Evolutionary conservation across 2,113 vertebrate species (phyloP).

Genomic region (Mellivora capensis): DNA sequence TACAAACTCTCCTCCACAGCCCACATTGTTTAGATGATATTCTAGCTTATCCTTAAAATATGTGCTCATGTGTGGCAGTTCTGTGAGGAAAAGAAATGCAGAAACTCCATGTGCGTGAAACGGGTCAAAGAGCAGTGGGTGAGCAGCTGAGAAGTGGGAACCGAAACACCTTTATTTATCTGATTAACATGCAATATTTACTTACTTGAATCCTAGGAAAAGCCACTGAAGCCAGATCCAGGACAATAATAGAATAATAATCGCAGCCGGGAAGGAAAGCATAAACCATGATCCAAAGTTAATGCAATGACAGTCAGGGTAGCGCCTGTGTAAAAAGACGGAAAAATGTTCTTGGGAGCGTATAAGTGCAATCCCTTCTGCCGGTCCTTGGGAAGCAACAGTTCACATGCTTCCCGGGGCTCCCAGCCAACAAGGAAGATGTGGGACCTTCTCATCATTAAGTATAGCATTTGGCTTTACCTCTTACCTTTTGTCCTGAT

Average conservation of each 20-base stretch:
- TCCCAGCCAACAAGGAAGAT: background rate
- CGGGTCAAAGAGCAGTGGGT: no score
- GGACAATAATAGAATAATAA: conserved; percentile 86
- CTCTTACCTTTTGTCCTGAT: background rate
- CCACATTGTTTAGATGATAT: background rate
- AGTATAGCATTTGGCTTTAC: background rate
- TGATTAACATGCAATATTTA: conserved; percentile 32
- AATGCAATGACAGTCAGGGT: conserved; percentile 87
- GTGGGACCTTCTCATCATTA: background rate
- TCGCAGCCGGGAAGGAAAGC: conserved; percentile 87
- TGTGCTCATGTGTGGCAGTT: background rate
- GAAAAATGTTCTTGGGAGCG: background rate
- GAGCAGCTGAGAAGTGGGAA: background rate
- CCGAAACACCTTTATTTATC: background rate
- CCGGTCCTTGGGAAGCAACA: accelerated
- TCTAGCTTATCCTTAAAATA: background rate
- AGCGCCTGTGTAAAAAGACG: conserved; percentile 82
- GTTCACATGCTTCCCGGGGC: background rate
- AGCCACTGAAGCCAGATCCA: conserved; percentile 95
- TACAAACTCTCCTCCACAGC: background rate
- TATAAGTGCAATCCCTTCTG: accelerated
- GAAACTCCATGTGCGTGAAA: background rate
- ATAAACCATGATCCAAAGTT: conserved; percentile 95
- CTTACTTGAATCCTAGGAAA: conserved; percentile 93
- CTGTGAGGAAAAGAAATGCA: background rate